phyloP scores from a whole-genome alignment of 2,888 invertebrate species.

The Scrobipalpa costella region DNA sequence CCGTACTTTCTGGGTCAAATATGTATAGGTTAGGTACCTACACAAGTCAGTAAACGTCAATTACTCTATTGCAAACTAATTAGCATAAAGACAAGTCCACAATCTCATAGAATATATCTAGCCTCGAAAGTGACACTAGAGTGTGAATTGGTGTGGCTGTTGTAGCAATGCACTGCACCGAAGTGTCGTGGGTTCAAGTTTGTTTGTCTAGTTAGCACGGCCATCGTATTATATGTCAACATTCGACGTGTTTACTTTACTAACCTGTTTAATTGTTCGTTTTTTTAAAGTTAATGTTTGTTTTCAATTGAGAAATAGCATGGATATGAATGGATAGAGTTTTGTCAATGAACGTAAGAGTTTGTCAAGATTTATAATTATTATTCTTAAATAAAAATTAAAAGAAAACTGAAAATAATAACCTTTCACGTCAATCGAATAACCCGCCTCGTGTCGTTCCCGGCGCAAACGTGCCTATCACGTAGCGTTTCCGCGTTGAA shows the following conservation, averaged over 20 bases:
- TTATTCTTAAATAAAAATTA: too few species aligned
- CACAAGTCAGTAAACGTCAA: too few species aligned
- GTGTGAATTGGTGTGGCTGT: not conserved
- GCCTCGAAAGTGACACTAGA: not conserved
- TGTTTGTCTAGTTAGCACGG: conserved; percentile 5
- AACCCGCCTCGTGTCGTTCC: too few species aligned
- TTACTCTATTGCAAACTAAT: not conserved
- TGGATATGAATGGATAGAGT: not conserved
- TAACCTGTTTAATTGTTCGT: conserved; percentile 16
- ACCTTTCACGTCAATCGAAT: too few species aligned
- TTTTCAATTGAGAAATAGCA: not conserved
- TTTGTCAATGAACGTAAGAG: not conserved
- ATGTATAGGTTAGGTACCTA: too few species aligned
- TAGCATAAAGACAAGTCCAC: not conserved
- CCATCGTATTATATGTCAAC: not conserved
- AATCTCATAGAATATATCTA: not conserved
- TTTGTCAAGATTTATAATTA: not conserved
- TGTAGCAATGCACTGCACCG: not conserved
- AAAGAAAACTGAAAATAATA: too few species aligned
- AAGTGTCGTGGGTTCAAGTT: conserved; percentile 19
- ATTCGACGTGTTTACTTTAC: conserved; percentile 15
- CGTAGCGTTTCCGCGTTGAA: too few species aligned
- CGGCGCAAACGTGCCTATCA: too few species aligned
- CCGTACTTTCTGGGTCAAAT: too few species aligned
- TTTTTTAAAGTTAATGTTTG: not conserved